A percentile compares a stretch with the other conserved stretches of the same genome.
phyloP scores from a whole-genome alignment of 2,888 invertebrate genomes.

The Drosophila stalkeri region DNA sequence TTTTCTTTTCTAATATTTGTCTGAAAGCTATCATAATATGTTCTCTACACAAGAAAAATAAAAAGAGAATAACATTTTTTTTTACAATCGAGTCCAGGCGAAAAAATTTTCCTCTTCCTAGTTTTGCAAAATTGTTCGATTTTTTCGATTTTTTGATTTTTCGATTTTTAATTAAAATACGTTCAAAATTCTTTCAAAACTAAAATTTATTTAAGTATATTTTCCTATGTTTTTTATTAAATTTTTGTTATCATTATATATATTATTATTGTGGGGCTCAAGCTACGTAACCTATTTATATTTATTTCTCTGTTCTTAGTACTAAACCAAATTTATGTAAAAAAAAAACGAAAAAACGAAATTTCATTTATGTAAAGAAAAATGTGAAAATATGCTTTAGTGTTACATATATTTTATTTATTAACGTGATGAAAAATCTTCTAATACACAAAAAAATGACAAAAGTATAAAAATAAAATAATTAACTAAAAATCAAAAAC shows the following conservation, averaged over 20 bases:
- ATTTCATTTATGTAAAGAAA: slow-evolving; percentile 68
- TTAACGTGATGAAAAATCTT: slow-evolving; percentile 50
- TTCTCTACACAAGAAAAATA: background rate
- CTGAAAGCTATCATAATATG: slow-evolving; percentile 1
- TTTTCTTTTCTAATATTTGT: slow-evolving; percentile 2
- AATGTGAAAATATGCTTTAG: slow-evolving; percentile 71
- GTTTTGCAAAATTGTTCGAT: slow-evolving; percentile 8
- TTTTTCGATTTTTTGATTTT: too few species aligned
- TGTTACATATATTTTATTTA: slow-evolving; percentile 61
- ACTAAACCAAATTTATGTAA: slow-evolving; percentile 70
- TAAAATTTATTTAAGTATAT: slow-evolving; percentile 35
- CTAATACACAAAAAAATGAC: slow-evolving; percentile 55
- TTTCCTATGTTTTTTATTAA: slow-evolving; percentile 19
- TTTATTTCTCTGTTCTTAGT: slow-evolving; percentile 54
- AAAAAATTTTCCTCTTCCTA: slow-evolving; percentile 12
- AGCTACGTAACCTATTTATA: slow-evolving; percentile 69
- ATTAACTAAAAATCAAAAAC: slow-evolving; percentile 46
- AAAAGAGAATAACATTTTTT: background rate
- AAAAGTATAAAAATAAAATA: slow-evolving; percentile 66
- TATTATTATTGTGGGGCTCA: slow-evolving; percentile 70
- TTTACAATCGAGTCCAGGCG: background rate
- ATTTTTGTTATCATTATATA: slow-evolving; percentile 15
- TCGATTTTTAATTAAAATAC: slow-evolving; percentile 9
- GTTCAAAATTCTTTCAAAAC: slow-evolving; percentile 3
- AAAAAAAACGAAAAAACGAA: slow-evolving; percentile 52